Evolutionary conservation across 2,113 vertebrate genomes (phyloP).

Genomic region (Petrocephalus zakoni): DNA sequence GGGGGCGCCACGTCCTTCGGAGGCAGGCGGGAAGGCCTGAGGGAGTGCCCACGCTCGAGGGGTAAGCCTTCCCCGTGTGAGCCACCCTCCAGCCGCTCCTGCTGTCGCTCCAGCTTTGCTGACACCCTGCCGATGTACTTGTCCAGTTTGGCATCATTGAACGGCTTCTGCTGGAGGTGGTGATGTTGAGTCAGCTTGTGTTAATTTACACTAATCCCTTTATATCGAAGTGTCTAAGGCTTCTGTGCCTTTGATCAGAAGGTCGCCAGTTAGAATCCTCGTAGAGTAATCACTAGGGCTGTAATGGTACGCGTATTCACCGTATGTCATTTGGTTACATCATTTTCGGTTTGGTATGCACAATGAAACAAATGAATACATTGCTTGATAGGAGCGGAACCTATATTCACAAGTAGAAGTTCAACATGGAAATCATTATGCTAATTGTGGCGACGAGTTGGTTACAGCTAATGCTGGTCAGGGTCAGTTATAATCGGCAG

Average conservation of each 20-base stretch:
- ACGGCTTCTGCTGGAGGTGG: not conserved
- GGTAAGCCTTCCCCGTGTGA: slow-evolving; percentile 58
- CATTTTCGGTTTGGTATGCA: not conserved
- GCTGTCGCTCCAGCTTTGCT: not conserved
- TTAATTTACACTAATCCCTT: not conserved
- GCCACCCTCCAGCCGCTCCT: not conserved
- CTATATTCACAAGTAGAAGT: not conserved
- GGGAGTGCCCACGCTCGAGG: slow-evolving; percentile 85
- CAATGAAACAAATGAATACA: not conserved
- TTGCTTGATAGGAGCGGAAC: not conserved
- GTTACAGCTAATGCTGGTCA: not conserved
- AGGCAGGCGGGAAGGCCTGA: slow-evolving; percentile 80
- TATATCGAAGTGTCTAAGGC: not conserved
- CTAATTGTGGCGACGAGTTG: not conserved
- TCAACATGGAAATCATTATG: not conserved
- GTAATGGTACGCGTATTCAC: not conserved
- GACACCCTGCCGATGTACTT: not conserved
- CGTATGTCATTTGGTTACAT: not conserved
- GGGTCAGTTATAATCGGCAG: not conserved
- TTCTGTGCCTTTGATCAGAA: not conserved
- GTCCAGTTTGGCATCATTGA: not conserved
- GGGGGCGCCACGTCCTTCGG: slow-evolving; percentile 75
- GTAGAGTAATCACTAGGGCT: not conserved
- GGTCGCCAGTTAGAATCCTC: not conserved
- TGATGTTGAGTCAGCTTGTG: not conserved